Evolutionary conservation across 2,888 invertebrate species (phyloP).

Genomic region (Sepioteuthis lessoniana): DNA sequence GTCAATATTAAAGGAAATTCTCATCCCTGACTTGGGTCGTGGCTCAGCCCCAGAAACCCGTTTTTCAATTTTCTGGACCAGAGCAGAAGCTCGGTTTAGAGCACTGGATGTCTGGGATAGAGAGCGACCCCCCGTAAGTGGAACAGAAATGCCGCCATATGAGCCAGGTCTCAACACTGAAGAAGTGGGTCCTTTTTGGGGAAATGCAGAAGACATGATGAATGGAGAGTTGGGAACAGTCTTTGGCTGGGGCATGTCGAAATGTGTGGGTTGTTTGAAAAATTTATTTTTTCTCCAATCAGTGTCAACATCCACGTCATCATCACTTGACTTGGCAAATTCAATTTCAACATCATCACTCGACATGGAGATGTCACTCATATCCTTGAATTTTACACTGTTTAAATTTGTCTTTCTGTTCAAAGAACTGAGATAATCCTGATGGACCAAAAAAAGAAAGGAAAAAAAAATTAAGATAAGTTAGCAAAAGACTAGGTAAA

Average conservation of each 20-base stretch:
- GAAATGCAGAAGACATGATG: background rate
- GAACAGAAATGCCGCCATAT: background rate
- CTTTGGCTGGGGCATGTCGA: background rate
- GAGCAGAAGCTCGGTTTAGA: conserved; percentile 60
- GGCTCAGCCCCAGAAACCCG: conserved; percentile 53
- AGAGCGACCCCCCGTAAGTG: background rate
- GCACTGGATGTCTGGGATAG: conserved; percentile 56
- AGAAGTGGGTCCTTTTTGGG: background rate
- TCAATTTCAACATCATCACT: conserved; percentile 60
- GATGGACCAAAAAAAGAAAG: conserved; percentile 41
- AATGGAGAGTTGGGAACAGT: background rate
- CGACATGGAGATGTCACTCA: conserved; percentile 69
- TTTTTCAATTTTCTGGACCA: conserved; percentile 62
- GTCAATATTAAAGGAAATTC: background rate
- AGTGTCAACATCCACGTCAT: background rate
- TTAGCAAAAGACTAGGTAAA: background rate
- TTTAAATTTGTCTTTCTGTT: conserved; percentile 64
- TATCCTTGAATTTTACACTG: conserved; percentile 65
- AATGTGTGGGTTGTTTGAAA: background rate
- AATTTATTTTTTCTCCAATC: background rate
- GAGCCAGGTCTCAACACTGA: background rate
- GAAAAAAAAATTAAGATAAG: background rate
- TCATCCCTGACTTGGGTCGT: background rate
- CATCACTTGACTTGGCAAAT: background rate
- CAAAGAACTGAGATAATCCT: conserved; percentile 66